Base-by-base conservation (phyloP, 2,113 vertebrate species). In the Panurus biarmicus region DNA sequence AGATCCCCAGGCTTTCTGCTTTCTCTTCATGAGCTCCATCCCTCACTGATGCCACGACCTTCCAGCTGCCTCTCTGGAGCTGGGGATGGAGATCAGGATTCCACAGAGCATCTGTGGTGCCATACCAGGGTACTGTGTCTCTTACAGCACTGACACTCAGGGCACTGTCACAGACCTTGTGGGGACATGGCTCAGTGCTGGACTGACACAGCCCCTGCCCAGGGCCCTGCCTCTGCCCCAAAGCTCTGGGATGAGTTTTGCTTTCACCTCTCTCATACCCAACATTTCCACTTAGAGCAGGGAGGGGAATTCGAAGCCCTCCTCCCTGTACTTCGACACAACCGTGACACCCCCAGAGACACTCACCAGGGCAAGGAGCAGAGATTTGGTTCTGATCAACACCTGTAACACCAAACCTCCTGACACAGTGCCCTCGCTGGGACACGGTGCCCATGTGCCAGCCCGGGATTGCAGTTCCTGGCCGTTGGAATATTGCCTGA, bases 51-150 rank as follows among this genome's bases (percentile, higher is more conserved):
- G 50, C n/a, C 7, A 6, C 2, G 1, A 69, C 14, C 5, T 69
- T 53, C 36, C 42, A 2, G 2, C n/a, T 35, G 72, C 19, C 6
- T 26, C 74, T 61, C 69, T 0, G 0, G 78, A 35, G 61, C 48
- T 24, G 8, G 54, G 22, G 13, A 10, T 18, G 51, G n/a, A 56
- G 47, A 12, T 23, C 40, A 61, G 64, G n/a, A 38, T 31, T 47
- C 18, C 7, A 5, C 9, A 8, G 25, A 0, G 2, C 36, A 9
- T 4, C 29, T 1, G 0, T 0, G 11, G 1, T 45, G 64, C 23
- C 3, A 1, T 2, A 1, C 5, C 50, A 40, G 81, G 31, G n/a
- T 12, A 4, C 14, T 1, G 3, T 2, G 29, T 20, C 25, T 45
- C 35, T 19, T 29, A 2, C 1, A 1, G 1, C 53, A 11, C 40